These are phyloP conservation scores for Lepas anatifera DNA, from an alignment of 2,888 invertebrate genomes.

Conservation along the genomic window DNA sequence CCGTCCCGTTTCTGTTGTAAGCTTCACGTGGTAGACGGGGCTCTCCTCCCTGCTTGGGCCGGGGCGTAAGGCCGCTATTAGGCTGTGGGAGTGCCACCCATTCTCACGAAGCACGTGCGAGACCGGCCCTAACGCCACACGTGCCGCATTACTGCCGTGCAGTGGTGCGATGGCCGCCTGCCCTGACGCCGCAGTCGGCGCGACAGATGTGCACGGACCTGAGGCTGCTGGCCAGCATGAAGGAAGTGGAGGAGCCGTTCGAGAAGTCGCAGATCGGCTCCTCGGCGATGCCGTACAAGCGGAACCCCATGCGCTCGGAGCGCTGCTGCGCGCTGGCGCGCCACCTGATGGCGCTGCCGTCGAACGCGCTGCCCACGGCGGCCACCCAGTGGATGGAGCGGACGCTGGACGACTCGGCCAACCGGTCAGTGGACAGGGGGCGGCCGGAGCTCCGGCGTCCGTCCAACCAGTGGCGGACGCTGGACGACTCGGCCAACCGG, in stretches of 20 bases:
- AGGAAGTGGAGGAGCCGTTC: constrained; percentile 96
- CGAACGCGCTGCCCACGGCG: constrained; percentile 71
- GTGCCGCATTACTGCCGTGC: no score
- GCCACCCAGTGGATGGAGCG: constrained; percentile 94
- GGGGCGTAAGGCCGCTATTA: no score
- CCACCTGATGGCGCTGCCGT: constrained; percentile 71
- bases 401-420: constrained; percentile 94
- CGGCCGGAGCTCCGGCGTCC: not conserved
- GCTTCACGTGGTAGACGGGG: no score
- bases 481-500: not conserved
- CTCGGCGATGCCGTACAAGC: constrained; percentile 98
- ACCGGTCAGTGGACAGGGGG: constrained; percentile 40
- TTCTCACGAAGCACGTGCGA: no score
- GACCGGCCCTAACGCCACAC: no score
- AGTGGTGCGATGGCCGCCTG: no score
- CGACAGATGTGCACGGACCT: constrained; percentile 80
- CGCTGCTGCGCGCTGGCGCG: constrained; percentile 77
- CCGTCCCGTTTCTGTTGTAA: no score
- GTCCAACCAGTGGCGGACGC: not conserved
- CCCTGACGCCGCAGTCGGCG: no score
- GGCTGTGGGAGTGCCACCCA: no score
- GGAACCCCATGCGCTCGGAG: constrained; percentile 82
- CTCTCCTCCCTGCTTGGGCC: no score
- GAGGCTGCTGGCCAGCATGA: constrained; percentile 77
- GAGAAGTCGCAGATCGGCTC: constrained; percentile 90